Percentiles rank a stretch among this genome's conserved stretches.
These are phyloP conservation scores for Hirtodrosophila trivittata DNA, from an alignment of 2,888 invertebrate species.

Conservation along the genomic window DNA sequence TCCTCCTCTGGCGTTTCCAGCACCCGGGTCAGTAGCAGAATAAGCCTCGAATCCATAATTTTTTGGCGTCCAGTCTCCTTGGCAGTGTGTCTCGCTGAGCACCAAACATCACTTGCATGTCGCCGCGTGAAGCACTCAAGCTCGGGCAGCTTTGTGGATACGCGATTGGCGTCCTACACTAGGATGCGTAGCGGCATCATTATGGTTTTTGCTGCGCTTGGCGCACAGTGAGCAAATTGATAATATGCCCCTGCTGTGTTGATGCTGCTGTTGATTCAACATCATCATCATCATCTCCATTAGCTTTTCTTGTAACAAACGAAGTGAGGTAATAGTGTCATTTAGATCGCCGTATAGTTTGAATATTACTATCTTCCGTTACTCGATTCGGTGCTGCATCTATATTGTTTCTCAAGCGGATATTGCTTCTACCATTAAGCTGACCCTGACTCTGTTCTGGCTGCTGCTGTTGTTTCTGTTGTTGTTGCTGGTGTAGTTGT, in stretches of 20 bases:
- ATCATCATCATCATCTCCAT: no score
- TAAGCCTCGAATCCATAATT: conserved; percentile 12
- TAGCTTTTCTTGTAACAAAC: no score
- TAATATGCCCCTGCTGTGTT: conserved; percentile 5
- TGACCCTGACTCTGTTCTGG: no score
- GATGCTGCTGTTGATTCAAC: no score
- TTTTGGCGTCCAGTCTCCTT: background rate
- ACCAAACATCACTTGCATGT: conserved; percentile 5
- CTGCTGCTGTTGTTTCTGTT: no score
- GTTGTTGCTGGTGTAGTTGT: background rate
- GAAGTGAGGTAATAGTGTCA: no score
- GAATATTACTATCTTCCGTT: background rate
- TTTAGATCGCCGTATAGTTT: no score
- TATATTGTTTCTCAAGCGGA: no score
- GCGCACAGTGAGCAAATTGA: conserved; percentile 2
- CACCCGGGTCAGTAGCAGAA: conserved; percentile 5
- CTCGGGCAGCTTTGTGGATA: conserved; percentile 11
- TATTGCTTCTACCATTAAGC: no score
- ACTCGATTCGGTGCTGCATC: no score
- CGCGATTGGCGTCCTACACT: conserved; percentile 9
- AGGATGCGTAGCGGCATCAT: conserved; percentile 9
- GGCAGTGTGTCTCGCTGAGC: conserved; percentile 10
- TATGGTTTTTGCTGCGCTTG: no score
- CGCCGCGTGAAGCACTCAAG: conserved; percentile 5
- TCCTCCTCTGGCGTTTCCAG: conserved; percentile 9